phyloP scores from a whole-genome alignment of 2,113 vertebrate genomes.

The Hystrix brachyura region DNA sequence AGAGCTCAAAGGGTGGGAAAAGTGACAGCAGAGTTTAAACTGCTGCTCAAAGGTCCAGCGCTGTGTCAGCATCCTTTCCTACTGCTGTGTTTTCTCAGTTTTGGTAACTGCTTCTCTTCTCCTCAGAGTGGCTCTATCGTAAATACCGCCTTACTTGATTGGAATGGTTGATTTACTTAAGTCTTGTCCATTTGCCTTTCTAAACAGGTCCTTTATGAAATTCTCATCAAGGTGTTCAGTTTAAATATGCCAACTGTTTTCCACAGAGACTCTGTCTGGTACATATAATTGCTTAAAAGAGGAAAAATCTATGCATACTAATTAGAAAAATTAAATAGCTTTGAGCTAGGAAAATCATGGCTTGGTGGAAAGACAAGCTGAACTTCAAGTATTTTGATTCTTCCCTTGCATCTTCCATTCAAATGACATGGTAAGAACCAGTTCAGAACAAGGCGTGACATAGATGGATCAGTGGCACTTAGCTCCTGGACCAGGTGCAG shows the following conservation, averaged over 20 bases:
- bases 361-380: constrained; percentile 44
- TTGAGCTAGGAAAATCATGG: neutral
- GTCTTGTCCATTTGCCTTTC: neutral
- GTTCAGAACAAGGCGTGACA: neutral
- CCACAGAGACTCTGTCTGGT: neutral
- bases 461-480: no score
- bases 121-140: neutral
- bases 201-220: constrained; percentile 51
- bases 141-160: neutral
- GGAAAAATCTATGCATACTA: neutral
- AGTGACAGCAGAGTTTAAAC: neutral
- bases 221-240: neutral
- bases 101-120: neutral
- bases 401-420: neutral
- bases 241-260: constrained; percentile 34
- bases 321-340: constrained; percentile 39
- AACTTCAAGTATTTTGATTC: neutral
- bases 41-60: neutral
- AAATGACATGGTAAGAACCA: neutral
- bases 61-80: no score
- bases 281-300: neutral
- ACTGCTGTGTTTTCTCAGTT: neutral
- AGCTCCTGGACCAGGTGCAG: neutral
- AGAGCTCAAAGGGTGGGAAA: neutral
- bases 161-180: neutral